A percentile compares a stretch with the other conserved stretches of the same genome.
Conservation (phyloP, 1,140 invertebrate species). For the Apis laboriosa region DNA sequence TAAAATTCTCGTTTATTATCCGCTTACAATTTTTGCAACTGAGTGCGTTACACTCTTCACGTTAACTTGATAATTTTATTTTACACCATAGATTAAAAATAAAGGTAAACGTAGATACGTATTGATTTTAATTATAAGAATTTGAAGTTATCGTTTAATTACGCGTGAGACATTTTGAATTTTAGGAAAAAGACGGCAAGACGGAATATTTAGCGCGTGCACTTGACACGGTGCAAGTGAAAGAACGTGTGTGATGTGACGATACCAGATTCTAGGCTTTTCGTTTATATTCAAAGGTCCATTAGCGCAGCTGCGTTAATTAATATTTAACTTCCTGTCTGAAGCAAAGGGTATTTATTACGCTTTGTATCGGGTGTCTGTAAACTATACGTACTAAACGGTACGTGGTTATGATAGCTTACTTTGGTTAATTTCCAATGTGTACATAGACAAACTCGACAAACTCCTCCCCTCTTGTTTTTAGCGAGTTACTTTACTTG, state of each 20-base stretch:
- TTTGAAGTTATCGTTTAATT: neutral
- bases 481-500: neutral
- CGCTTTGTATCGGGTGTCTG: conserved; percentile 40
- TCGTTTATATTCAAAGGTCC: conserved; percentile 42
- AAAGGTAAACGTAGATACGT: too few relatives aligned
- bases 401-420: conserved; percentile 28
- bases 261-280: conserved; percentile 32
- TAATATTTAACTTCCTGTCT: conserved; percentile 43
- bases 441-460: conserved; percentile 5
- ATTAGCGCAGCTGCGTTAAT: conserved; percentile 37
- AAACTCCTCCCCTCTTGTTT: neutral
- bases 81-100: too few relatives aligned
- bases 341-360: conserved; percentile 45
- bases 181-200: neutral
- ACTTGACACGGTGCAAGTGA: neutral
- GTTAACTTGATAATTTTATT: too few relatives aligned
- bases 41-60: too few relatives aligned
- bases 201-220: neutral
- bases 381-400: conserved; percentile 15
- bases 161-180: neutral
- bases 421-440: conserved; percentile 38
- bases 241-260: conserved; percentile 7
- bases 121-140: too few relatives aligned
- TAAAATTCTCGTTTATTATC: too few relatives aligned
- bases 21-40: too few relatives aligned